Percentiles rank a stretch among this genome's conserved stretches.
Conservation (phyloP, 2,888 invertebrate genomes). For the Platycheirus rosarum region DNA sequence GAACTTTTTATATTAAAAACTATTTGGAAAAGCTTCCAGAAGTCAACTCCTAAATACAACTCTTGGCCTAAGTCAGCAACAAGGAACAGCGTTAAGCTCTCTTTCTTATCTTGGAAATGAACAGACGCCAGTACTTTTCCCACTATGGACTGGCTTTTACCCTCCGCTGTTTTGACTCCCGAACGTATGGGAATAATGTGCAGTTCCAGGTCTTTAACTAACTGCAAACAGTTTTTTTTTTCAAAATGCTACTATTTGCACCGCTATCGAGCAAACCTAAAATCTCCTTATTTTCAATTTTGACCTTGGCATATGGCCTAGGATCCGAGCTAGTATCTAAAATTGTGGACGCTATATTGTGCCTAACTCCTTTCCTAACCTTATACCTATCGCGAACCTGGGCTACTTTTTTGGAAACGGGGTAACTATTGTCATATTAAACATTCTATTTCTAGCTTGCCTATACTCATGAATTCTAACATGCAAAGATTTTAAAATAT, state of each 20-base stretch:
- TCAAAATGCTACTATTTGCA: not conserved
- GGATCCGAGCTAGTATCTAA: not conserved
- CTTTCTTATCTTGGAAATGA: not conserved
- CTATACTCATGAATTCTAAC: too few relatives aligned
- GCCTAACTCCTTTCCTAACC: not conserved
- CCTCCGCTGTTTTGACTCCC: slow-evolving; percentile 36
- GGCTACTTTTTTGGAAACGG: too few relatives aligned
- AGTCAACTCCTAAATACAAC: slow-evolving; percentile 58
- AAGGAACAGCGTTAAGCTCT: slow-evolving; percentile 4
- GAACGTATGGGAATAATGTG: not conserved
- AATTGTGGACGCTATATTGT: not conserved
- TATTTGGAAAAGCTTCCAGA: slow-evolving; percentile 47
- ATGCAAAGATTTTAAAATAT: too few relatives aligned
- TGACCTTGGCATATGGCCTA: not conserved
- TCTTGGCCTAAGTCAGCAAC: slow-evolving; percentile 39
- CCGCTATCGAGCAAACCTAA: slow-evolving; percentile 50
- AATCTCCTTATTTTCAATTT: not conserved
- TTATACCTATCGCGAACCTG: too few relatives aligned
- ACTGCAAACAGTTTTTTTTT: not conserved
- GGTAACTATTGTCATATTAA: too few relatives aligned
- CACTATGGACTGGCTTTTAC: slow-evolving; percentile 8
- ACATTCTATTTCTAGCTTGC: too few relatives aligned
- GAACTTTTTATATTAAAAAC: too few relatives aligned
- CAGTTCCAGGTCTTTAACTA: not conserved
- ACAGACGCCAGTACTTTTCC: slow-evolving; percentile 21